Base-by-base conservation (phyloP, 2,113 vertebrate genomes). In the Ochotona princeps region DNA sequence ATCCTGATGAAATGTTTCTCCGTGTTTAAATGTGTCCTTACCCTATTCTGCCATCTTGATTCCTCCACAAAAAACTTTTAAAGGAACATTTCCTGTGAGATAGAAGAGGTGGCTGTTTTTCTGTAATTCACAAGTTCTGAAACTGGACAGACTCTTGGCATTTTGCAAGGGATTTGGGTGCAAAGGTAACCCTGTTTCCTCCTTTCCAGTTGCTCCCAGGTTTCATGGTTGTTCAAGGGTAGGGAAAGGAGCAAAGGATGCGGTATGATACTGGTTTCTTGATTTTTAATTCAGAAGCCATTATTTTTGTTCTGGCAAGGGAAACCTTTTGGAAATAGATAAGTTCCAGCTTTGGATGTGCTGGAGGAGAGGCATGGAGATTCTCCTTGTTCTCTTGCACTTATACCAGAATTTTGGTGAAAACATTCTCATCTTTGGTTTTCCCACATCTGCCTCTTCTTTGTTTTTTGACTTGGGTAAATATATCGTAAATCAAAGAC, bases 401-500 rank as follows among this genome's bases (percentile, higher is more conserved):
- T 63, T 88, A 51, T 8, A 25, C 28, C 63, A 5, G 13, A n/a
- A 35, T 9, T 47, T 49, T 28, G 83, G 73, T 70, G 51, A 81
- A 90, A 57, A 49, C 26, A 69, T 30, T 81, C 76, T 84, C 30
- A 61, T 60, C 54, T 89, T 87, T 89, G 47, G 17, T 79, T 38
- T 90, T n/a, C 30, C 70, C 28, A 87, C 26, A 23, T 60, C 21
- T 13, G 49, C 6, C 69, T 85, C 32, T 75, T 57, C 18, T 17
- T 57, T 57, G 80, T 84, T 38, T 79, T 75, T 89, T 87, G 60
- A 44, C 60, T 88, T 82, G 82, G 87, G 66, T 75, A 91, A 87
- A 73, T 87, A 84, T 80, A 90, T 90, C 51, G 61, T 57, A 78
- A 49, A 82, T 75, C 81, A 91, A 75, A 92, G 67, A 28, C n/a